Base-by-base conservation (phyloP, 2,113 vertebrate species). In the Neotoma lepida region DNA sequence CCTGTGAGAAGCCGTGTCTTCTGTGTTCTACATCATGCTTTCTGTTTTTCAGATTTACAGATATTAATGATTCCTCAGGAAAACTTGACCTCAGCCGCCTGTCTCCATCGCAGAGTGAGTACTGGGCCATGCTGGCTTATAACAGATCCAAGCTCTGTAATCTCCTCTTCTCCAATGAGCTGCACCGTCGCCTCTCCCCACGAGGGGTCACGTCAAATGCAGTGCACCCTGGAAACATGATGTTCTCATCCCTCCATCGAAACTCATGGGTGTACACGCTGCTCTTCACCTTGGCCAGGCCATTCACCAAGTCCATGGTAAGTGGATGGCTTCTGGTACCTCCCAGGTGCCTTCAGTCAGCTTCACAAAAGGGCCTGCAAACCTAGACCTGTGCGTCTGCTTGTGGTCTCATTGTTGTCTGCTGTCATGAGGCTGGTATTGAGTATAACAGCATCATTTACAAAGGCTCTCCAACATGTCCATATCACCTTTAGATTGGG, bases 231-330 rank as follows among this genome's bases (percentile, higher is more conserved):
- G 99, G 99, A 93, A 99, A 99, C 97, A 98, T 99, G 99, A 99
- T 99, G 97, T 99, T 99, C 95, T 99, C 99, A 3, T 98, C 98
- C 91, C 46, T 99, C 49, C 99, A 99, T 96, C 98, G 98, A 73
- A 98, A 95, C 98, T 99, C 99, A 99, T 99, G 99, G 99, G 91
- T 99, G 94, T 99, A 99, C 97, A 99, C 98, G 9, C 97, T 99
- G 89, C 98, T 99, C 66, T 99, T 99, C 97, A 98, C 98, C 73
- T 97, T 99, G 98, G 99, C 97, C 88, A 98, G 99, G 18, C 99
- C 99, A 24, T 99, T 99, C 98, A 99, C 99, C 97, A 99, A 99
- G 97, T 99, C 99, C 81, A 98, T 99, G 99, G 99, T 99, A 98
- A 98, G 99, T 64, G 76, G 93, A 14, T 4, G 20, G n/a, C 68